phyloP scores from a whole-genome alignment of 2,888 invertebrate species.

The Aspidiotus rigidus region DNA sequence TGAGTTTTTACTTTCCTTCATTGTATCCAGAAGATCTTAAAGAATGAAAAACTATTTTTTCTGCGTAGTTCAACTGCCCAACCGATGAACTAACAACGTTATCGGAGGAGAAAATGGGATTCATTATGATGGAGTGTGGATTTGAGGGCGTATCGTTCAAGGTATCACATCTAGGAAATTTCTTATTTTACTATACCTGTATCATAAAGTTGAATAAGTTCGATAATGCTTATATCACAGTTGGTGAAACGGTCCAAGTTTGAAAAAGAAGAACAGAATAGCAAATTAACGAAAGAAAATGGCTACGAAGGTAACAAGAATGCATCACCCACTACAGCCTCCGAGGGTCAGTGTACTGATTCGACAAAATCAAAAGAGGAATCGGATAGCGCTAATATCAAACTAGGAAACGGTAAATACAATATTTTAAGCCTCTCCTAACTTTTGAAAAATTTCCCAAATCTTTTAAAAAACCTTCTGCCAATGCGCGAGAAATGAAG shows the following conservation, averaged over 20 bases:
- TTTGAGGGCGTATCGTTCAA: conserved; percentile 77
- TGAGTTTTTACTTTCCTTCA: not conserved
- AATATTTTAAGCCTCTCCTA: too few species aligned
- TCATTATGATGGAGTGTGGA: conserved; percentile 95
- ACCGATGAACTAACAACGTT: conserved; percentile 22
- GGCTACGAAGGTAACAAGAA: conserved; percentile 18
- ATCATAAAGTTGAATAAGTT: conserved; percentile 3
- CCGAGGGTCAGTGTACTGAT: conserved; percentile 38
- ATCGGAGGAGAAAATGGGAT: conserved; percentile 62
- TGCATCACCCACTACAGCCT: conserved; percentile 33
- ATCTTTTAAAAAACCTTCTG: not conserved
- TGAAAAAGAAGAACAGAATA: conserved; percentile 57
- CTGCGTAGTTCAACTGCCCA: conserved; percentile 5
- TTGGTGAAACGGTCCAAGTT: conserved; percentile 65
- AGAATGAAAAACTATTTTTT: conserved; percentile 3
- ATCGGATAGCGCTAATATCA: conserved; percentile 40
- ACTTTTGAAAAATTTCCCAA: too few species aligned
- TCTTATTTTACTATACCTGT: not conserved
- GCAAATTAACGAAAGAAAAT: conserved; percentile 37
- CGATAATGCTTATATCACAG: conserved; percentile 36
- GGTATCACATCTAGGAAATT: conserved; percentile 40
- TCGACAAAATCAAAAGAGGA: conserved; percentile 45
- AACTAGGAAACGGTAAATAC: conserved; percentile 7
- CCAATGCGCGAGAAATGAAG: not conserved
- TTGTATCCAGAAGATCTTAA: not conserved